A percentile compares a stretch with the other conserved stretches of the same genome.
Evolutionary conservation across 1,140 invertebrate genomes (phyloP).

Genomic region (Euwallacea similis): DNA sequence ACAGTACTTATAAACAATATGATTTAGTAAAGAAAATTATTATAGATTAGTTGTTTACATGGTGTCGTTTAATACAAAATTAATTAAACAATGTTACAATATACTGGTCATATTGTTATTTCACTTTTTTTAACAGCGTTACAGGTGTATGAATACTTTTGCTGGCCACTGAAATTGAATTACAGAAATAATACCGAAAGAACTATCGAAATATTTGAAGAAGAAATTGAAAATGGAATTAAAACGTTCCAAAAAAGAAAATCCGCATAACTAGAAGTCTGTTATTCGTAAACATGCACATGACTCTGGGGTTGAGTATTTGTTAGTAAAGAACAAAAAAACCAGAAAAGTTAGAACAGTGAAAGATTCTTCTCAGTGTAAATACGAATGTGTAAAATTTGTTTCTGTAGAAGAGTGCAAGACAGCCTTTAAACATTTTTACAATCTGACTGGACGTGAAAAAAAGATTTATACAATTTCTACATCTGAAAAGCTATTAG

Average conservation of each 20-base stretch:
- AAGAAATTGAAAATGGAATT: conserved; percentile 3
- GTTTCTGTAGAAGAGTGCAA: not conserved
- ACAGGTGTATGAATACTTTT: no score
- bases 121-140: no score
- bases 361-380: conserved; percentile 1
- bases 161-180: no score
- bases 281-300: no score
- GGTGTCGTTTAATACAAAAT: no score
- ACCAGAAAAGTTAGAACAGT: not conserved
- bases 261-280: not conserved
- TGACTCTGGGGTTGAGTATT: not conserved
- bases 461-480: not conserved
- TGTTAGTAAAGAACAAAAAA: not conserved
- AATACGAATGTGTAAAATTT: not conserved
- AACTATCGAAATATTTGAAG: not conserved
- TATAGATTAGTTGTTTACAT: no score
- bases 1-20: no score
- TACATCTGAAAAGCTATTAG: not conserved
- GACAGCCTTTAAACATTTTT: not conserved
- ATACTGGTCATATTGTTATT: no score
- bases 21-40: no score
- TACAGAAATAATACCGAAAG: not conserved
- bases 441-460: not conserved
- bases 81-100: no score
- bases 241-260: not conserved